Evolutionary conservation across 2,113 vertebrate genomes (phyloP), one percentile per base, ranked within the genome.

Genomic region (Myrmecobius fasciatus): DNA sequence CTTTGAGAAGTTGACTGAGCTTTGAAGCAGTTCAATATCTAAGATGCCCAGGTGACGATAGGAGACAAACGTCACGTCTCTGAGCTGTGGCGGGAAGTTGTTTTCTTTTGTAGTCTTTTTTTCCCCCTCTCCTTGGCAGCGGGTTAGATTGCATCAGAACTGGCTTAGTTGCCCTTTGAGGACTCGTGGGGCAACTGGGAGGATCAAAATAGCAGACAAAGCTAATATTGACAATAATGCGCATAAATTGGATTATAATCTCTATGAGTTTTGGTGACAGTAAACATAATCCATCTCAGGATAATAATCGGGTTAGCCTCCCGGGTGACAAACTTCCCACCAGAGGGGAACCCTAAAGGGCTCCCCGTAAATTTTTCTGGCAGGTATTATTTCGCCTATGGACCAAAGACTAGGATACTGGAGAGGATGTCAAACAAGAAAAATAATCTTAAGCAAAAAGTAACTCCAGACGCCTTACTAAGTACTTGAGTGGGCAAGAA

Each of bases 201-300:
- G 90, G 53, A 96, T 96, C 95, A 96, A 97, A 98, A 97, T 96
- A 97, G 96, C 97, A 97, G 96, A 97, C 91, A 89, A 96, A 97
- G 97, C 96, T 97, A 97, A 97, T 97, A 94, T 96, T 92, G 97
- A 95, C 95, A 95, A 93, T 96, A 96, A 97, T 95, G 93, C 95
- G 94, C 92, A 95, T 97, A 96, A 97, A 98, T 94, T 97, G 97
- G 96, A 98, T 97, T 97, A 97, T 96, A 96, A 97, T 97, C 96
- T 97, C 94, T 93, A 97, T 96, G 94, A 95, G 91, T 94, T 94
- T 97, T 96, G 97, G 97, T 93, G 97, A 96, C 96, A 98, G 93
- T 93, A 94, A 91, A 83, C 52, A 75, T 97, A 97, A 98, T 97
- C 97, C 95, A 96, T 97, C 93, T 97, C 94, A 96, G 94, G 92